Evolutionary conservation across 2,888 invertebrate genomes (phyloP), one percentile per base, ranked within the genome.

Genomic region (Apamea sordens): DNA sequence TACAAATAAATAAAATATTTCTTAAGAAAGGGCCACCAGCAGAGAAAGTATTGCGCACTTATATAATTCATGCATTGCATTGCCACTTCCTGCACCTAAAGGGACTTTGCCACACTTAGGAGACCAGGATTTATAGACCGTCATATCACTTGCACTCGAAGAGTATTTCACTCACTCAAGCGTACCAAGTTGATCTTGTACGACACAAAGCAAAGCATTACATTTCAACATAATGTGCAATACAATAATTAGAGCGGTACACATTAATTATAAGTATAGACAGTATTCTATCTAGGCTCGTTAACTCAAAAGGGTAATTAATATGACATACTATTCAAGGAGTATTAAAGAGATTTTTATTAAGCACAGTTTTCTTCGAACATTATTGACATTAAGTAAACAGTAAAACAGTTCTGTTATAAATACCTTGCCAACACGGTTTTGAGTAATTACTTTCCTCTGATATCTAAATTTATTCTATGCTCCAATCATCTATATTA

Each of bases 141-240:
- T n/a, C n/a, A n/a, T n/a, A 36, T 36, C 36, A 36, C 36, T 36
- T 36, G 59, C 61, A 61, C 61, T 61, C 15, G 28, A 61, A 61
- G 61, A 61, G 61, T 28, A 28, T 61, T 61, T 61, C 28, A 61
- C 61, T 61, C 61, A 61, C 28, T 61, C 61, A 61, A 61, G 61
- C 61, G 61, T 61, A 28, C 61, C 61, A 61, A 61, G 28, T 61
- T 61, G 61, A 61, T 28, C n/a, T 61, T 28, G 15, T 28, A n/a
- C 59, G 1, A n/a, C n/a, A 24, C 28, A 28, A 13, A n/a, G 61
- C 28, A 61, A 61, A 61, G 61, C 61, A 61, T 61, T 28, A 28
- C 7, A 13, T 61, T 28, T 61, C 59, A 59, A 59, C 5, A n/a
- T 61, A 61, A n/a, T 15, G 61, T 61, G 61, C 61, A 61, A 13